Evolutionary conservation across 2,888 invertebrate genomes (phyloP).

Genomic region (Drosophila atroscutellata): DNA sequence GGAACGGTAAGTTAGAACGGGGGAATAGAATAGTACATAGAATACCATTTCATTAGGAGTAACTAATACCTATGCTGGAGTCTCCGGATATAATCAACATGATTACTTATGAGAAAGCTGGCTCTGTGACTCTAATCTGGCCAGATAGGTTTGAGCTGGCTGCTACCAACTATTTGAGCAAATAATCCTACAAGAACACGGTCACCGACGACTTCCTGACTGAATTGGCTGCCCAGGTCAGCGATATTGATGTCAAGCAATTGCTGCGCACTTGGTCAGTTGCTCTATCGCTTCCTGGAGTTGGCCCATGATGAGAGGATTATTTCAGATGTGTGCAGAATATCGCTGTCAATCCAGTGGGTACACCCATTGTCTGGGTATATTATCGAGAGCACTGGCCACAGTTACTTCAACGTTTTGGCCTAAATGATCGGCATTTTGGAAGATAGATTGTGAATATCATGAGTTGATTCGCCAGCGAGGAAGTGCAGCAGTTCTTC

Average conservation of each 20-base stretch:
- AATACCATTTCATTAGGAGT: slow-evolving; percentile 86
- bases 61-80: slow-evolving; percentile 83
- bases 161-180: slow-evolving; percentile 90
- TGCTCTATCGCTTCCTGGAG: slow-evolving; percentile 89
- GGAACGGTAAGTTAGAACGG: slow-evolving; percentile 87
- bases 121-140: slow-evolving; percentile 90
- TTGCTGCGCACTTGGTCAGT: slow-evolving; percentile 92
- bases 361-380: slow-evolving; percentile 91
- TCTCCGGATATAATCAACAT: slow-evolving; percentile 95
- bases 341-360: slow-evolving; percentile 90
- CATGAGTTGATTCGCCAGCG: slow-evolving; percentile 88
- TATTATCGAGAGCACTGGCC: slow-evolving; percentile 92
- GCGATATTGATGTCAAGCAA: slow-evolving; percentile 85
- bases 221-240: slow-evolving; percentile 86
- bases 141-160: slow-evolving; percentile 90
- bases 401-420: slow-evolving; percentile 90
- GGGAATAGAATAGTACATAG: neutral
- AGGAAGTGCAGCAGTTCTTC: slow-evolving; percentile 92
- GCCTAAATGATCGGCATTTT: slow-evolving; percentile 91
- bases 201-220: slow-evolving; percentile 91
- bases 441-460: slow-evolving; percentile 90
- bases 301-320: slow-evolving; percentile 91
- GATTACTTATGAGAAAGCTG: slow-evolving; percentile 96
- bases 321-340: slow-evolving; percentile 89
- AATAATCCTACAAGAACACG: slow-evolving; percentile 90